phyloP scores from a whole-genome alignment of 2,113 vertebrate species.

The Oostethus manadensis region DNA sequence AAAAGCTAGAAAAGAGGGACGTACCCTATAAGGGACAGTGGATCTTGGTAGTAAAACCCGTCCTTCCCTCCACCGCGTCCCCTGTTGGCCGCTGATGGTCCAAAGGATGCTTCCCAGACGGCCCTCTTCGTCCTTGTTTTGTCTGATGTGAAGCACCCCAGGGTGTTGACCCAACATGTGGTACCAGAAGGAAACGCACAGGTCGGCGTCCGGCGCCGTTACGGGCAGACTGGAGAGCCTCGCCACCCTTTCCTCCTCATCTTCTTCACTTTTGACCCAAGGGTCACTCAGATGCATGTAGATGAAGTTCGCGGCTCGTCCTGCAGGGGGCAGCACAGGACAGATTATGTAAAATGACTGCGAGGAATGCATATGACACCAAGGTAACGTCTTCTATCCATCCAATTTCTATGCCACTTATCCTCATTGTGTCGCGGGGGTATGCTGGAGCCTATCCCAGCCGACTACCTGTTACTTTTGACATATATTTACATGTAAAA shows the following conservation, averaged over 20 bases:
- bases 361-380: too few relatives aligned
- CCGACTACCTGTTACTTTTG: too few relatives aligned
- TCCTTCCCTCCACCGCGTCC: slow-evolving; percentile 83
- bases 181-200: slow-evolving; percentile 97
- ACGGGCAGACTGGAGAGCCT: slow-evolving; percentile 77
- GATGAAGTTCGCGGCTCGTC: slow-evolving; percentile 86
- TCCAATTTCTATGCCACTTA: too few relatives aligned
- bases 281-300: slow-evolving; percentile 76
- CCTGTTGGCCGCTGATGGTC: slow-evolving; percentile 75
- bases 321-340: slow-evolving; percentile 64
- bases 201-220: slow-evolving; percentile 69
- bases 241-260: slow-evolving; percentile 71
- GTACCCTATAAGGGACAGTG: slow-evolving; percentile 78
- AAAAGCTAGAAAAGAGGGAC: background rate
- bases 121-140: slow-evolving; percentile 67
- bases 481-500: too few relatives aligned
- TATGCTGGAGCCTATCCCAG: too few relatives aligned
- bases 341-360: slow-evolving; percentile 1
- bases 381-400: too few relatives aligned
- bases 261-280: slow-evolving; percentile 16
- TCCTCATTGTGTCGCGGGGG: too few relatives aligned
- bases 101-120: slow-evolving; percentile 64
- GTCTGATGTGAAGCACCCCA: slow-evolving; percentile 80
- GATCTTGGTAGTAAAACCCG: slow-evolving; percentile 81
- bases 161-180: slow-evolving; percentile 77